Conservation (phyloP, 2,888 invertebrate species). For the Lepidochitona cinerea region DNA sequence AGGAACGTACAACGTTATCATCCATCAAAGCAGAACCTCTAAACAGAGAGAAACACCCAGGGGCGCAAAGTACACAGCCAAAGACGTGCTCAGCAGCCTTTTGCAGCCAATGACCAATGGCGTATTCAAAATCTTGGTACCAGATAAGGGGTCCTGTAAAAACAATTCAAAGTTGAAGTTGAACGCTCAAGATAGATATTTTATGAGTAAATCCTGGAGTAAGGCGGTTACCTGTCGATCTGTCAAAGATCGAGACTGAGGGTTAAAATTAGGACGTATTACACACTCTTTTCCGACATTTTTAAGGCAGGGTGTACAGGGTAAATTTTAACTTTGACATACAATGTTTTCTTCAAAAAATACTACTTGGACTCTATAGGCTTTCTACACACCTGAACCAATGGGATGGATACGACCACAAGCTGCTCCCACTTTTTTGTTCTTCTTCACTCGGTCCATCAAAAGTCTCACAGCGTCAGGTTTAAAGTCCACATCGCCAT, state of each 20-base stretch:
- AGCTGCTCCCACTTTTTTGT: constrained; percentile 95
- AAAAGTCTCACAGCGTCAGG: constrained; percentile 94
- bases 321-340: too few species aligned
- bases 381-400: constrained; percentile 83
- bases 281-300: too few species aligned
- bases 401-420: constrained; percentile 99
- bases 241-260: too few species aligned
- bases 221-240: too few species aligned
- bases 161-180: too few species aligned
- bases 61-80: constrained; percentile 95
- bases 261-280: too few species aligned
- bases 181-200: too few species aligned
- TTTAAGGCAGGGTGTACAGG: too few species aligned
- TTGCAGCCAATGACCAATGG: constrained; percentile 99
- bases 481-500: constrained; percentile 98
- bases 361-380: too few species aligned
- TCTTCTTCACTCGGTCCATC: constrained; percentile 98
- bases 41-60: constrained; percentile 92
- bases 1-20: constrained; percentile 88
- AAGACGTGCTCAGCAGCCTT: constrained; percentile 99
- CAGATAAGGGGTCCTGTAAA: constrained; percentile 92
- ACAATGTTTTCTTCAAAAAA: too few species aligned
- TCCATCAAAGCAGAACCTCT: constrained; percentile 90
- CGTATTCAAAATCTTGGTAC: constrained; percentile 99
- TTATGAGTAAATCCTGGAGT: too few species aligned